Conservation (phyloP, 2,797 vertebrate species). For the Halcyon leucocephala region DNA sequence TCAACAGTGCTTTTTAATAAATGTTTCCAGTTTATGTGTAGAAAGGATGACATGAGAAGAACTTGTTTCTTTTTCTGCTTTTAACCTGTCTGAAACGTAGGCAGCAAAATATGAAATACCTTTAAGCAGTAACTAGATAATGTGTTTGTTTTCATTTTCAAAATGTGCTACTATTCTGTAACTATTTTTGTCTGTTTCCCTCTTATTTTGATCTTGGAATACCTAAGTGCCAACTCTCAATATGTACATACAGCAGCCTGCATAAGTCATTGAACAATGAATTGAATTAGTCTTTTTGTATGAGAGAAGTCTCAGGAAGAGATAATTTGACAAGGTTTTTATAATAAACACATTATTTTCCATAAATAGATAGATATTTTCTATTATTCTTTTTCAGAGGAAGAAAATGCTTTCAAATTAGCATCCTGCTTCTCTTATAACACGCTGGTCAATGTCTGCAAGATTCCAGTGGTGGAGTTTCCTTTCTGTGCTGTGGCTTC, state of each 20-base stretch:
- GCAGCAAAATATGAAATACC: conserved; percentile 60
- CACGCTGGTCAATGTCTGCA: neutral
- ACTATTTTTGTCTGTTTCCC: conserved; percentile 37
- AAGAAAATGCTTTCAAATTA: neutral
- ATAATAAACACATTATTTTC: neutral
- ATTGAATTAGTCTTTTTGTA: conserved; percentile 35
- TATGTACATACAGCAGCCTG: neutral
- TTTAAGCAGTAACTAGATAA: conserved; percentile 57
- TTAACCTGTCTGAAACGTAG: conserved; percentile 34
- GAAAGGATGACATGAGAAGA: neutral
- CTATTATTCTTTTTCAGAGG: neutral
- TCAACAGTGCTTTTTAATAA: neutral
- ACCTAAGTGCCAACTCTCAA: conserved; percentile 10
- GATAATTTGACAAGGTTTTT: conserved; percentile 34
- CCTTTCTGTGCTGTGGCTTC: neutral
- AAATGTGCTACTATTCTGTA: conserved; percentile 42
- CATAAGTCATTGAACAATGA: conserved; percentile 15
- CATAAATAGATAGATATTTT: neutral
- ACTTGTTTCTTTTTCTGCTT: neutral
- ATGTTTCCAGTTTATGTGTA: neutral
- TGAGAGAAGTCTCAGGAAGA: neutral
- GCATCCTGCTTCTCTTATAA: neutral
- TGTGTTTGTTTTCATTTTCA: conserved; percentile 49
- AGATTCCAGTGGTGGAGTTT: conserved; percentile 16
- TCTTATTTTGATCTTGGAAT: conserved; percentile 32